These are phyloP conservation scores for Decapterus maruadsi DNA, from an alignment of 2,797 vertebrate species.

Conservation along the genomic window DNA sequence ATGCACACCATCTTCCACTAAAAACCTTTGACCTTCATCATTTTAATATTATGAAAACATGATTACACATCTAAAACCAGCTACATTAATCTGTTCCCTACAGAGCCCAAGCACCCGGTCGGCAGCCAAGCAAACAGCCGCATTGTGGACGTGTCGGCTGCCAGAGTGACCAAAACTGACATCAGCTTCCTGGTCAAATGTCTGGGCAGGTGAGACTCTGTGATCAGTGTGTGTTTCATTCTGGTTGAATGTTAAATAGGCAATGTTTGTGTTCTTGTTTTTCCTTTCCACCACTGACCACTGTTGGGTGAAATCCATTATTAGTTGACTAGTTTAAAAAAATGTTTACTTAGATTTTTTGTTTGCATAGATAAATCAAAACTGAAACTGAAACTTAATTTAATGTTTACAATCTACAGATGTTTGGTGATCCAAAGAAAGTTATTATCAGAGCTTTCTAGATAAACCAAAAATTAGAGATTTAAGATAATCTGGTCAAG, in stretches of 20 bases:
- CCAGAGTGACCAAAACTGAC: constrained; percentile 83
- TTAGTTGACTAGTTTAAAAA: background rate
- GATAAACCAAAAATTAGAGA: background rate
- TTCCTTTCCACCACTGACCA: no score
- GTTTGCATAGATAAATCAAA: background rate
- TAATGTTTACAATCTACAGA: background rate
- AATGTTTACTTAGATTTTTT: background rate
- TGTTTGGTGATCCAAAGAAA: background rate
- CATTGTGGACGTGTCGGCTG: constrained; percentile 80
- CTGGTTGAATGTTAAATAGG: background rate
- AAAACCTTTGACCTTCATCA: background rate
- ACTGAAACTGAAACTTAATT: background rate
- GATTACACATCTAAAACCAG: background rate
- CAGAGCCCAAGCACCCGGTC: constrained; percentile 87
- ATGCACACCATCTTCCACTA: background rate
- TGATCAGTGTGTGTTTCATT: background rate
- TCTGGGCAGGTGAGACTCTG: constrained; percentile 87
- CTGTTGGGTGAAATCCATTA: no score
- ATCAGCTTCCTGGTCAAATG: constrained; percentile 93
- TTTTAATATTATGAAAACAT: constrained; percentile 18
- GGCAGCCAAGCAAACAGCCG: constrained; percentile 82
- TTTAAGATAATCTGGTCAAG: background rate
- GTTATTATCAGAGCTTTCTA: background rate
- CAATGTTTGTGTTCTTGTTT: background rate
- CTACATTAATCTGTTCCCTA: constrained; percentile 36